Evolutionary conservation across 1,140 invertebrate genomes (phyloP), one percentile per base, ranked within the genome.

Genomic region (Arctopsyche grandis): DNA sequence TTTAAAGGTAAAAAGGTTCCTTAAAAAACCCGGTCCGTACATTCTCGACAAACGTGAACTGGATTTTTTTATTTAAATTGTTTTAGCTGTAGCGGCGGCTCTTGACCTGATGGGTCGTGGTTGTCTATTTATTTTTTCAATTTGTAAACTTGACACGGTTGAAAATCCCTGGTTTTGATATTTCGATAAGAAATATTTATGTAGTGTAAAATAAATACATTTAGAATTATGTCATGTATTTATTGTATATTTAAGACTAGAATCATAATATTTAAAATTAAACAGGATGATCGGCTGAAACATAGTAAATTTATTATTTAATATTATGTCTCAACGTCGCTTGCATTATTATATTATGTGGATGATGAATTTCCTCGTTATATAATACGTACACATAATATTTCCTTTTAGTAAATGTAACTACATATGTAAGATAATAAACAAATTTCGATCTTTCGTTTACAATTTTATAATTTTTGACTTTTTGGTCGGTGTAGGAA

Each of bases 221-320:
- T n/a, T n/a, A n/a, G n/a, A n/a, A n/a, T n/a, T n/a, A n/a, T n/a
- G n/a, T n/a, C n/a, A 52, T 52, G 16, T 52, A 52, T 52, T 3
- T 5, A 52, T 5, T n/a, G 12, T 52, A 52, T 52, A n/a, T 3
- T 3, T 52, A n/a, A n/a, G n/a, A n/a, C n/a, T n/a, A n/a, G n/a
- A n/a, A n/a, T 52, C 16, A n/a, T n/a, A 52, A 52, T 52, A 52
- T 52, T 52, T 52, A 52, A 3, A 10, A 5, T 5, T 52, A 3
- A 19, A 14, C 12, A 10, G 12, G 48, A 3, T 14, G 48, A n/a
- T 19, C 12, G 48, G 1, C 12, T 52, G 12, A 52, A 52, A 12
- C 48, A 52, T 52, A n/a, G 12, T 52, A 52, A n/a, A 52, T 52
- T 52, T 5, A 52, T n/a, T 52, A 52, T 52, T 52, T 52, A 52